Conservation (phyloP, 2,113 vertebrate genomes). For the Mus spicilegus region DNA sequence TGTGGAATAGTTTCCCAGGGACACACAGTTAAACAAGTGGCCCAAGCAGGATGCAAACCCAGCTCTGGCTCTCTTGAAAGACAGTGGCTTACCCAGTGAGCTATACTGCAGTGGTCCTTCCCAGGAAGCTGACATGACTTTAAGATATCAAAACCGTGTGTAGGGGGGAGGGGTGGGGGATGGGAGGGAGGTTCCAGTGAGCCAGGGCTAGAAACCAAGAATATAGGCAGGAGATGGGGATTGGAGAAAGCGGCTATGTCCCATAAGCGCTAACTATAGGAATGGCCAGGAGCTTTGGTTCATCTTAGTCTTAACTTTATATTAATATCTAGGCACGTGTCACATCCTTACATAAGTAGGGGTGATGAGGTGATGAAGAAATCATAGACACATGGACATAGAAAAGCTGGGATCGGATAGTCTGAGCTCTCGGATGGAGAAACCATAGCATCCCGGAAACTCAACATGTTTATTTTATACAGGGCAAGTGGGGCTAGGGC, state of each 20-base stretch:
- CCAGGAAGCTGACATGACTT: neutral
- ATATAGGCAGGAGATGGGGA: neutral
- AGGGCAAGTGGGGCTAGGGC: too few species aligned
- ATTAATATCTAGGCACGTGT: neutral
- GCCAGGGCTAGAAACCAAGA: neutral
- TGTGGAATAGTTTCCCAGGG: neutral
- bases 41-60: neutral
- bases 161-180: too few species aligned
- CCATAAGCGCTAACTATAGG: neutral
- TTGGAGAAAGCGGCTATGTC: fast-evolving
- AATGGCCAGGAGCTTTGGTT: neutral
- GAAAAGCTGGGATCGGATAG: neutral
- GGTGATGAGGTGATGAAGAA: neutral
- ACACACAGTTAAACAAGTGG: neutral
- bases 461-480: neutral
- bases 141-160: neutral
- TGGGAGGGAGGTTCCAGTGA: neutral
- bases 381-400: neutral
- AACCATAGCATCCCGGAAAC: too few species aligned
- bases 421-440: neutral
- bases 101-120: neutral
- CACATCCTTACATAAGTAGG: neutral
- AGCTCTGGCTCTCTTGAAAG: constrained; percentile 22
- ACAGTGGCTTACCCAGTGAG: neutral
- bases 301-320: neutral